phyloP scores from a whole-genome alignment of 1,140 invertebrate species.

The Euwallacea fornicatus region DNA sequence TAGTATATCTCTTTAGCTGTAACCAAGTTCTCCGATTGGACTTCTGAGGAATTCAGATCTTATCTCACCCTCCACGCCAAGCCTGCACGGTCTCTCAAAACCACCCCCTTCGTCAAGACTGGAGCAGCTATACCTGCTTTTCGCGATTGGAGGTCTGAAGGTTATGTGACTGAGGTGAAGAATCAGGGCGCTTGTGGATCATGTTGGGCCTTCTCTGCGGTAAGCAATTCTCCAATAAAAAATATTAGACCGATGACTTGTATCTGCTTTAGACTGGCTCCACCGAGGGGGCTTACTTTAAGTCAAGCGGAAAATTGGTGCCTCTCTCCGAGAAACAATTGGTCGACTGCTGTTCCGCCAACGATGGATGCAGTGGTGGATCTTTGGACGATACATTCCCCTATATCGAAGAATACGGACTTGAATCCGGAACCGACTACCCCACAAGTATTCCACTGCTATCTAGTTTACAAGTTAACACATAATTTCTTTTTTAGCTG shows the following conservation, averaged over 20 bases:
- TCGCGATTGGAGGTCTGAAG: slow-evolving; percentile 44
- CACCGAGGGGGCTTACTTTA: slow-evolving; percentile 88
- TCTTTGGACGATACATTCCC: slow-evolving; percentile 16
- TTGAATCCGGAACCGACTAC: slow-evolving; percentile 27
- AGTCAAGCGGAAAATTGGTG: slow-evolving; percentile 77
- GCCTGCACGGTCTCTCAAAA: background rate
- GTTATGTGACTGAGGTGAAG: slow-evolving; percentile 44
- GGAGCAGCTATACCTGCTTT: slow-evolving; percentile 6
- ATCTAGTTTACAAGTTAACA: background rate
- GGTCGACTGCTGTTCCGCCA: slow-evolving; percentile 73
- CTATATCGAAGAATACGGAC: slow-evolving; percentile 23
- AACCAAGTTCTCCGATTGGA: slow-evolving; percentile 39
- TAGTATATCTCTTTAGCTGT: slow-evolving; percentile 8
- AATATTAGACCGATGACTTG: background rate
- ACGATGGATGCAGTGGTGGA: slow-evolving; percentile 29
- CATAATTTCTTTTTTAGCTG: slow-evolving; percentile 13
- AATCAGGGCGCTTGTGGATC: slow-evolving; percentile 51
- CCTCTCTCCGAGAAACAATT: slow-evolving; percentile 96
- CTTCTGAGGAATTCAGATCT: slow-evolving; percentile 34
- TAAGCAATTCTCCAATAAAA: slow-evolving; percentile 28
- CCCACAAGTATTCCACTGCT: background rate
- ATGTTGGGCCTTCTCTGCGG: slow-evolving; percentile 61
- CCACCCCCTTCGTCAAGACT: background rate
- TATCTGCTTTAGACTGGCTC: slow-evolving; percentile 16
- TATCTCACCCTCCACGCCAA: slow-evolving; percentile 14